Evolutionary conservation across 2,888 invertebrate species (phyloP).

Genomic region (Morpho helenor): DNA sequence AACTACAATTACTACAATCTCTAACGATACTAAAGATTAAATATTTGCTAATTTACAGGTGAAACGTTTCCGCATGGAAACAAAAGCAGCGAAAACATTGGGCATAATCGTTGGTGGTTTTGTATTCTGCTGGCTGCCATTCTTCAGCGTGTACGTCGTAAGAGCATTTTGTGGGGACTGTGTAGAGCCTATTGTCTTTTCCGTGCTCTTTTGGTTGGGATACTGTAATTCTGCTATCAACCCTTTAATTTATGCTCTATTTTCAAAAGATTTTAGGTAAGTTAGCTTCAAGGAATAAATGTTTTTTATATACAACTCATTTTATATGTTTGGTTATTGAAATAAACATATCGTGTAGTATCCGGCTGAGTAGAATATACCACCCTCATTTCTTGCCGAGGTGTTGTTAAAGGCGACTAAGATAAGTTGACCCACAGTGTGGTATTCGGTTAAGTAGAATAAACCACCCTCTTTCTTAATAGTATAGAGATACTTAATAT

Average conservation of each 20-base stretch:
- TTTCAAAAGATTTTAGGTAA: constrained; percentile 92
- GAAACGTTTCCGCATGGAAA: constrained; percentile 95
- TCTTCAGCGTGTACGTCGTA: constrained; percentile 96
- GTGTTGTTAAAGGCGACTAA: no score
- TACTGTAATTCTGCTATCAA: constrained; percentile 98
- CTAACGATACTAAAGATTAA: no score
- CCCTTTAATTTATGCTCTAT: constrained; percentile 95
- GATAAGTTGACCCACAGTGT: no score
- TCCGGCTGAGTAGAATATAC: no score
- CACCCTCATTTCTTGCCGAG: no score
- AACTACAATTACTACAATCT: no score
- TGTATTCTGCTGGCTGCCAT: constrained; percentile 97
- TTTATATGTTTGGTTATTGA: no score
- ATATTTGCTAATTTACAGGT: constrained; percentile 69
- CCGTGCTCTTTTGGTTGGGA: constrained; percentile 97
- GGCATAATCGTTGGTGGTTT: constrained; percentile 98
- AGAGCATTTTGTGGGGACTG: constrained; percentile 93
- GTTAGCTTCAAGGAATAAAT: constrained; percentile 3
- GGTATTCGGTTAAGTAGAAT: no score
- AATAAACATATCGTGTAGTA: no score
- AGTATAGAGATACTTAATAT: no score
- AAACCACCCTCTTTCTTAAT: no score
- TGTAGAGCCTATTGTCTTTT: constrained; percentile 91
- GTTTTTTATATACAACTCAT: not conserved
- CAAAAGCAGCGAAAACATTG: constrained; percentile 97